phyloP scores from a whole-genome alignment of 2,888 invertebrate genomes.

The Cinara cedri region DNA sequence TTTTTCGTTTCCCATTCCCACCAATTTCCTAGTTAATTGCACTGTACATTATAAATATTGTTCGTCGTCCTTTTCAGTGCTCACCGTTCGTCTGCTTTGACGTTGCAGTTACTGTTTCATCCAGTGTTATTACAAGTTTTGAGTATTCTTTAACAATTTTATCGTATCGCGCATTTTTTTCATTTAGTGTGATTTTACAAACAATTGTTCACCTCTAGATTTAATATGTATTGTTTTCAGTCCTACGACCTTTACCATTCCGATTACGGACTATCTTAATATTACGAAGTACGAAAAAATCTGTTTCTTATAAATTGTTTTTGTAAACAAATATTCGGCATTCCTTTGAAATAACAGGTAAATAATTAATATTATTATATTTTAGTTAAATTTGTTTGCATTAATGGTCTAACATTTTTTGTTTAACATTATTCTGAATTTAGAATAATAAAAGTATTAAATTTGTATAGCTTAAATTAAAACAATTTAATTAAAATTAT shows the following conservation, averaged over 20 bases:
- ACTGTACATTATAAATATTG: background rate
- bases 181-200: background rate
- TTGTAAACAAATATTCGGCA: background rate
- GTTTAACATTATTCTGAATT: too few relatives aligned
- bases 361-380: background rate
- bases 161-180: background rate
- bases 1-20: slow-evolving; percentile 29
- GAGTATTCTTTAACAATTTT: background rate
- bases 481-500: too few relatives aligned
- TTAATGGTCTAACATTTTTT: too few relatives aligned
- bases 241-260: slow-evolving; percentile 36
- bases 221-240: slow-evolving; percentile 27
- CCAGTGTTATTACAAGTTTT: background rate
- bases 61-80: slow-evolving; percentile 19
- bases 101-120: background rate
- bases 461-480: too few relatives aligned
- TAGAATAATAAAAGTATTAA: too few relatives aligned
- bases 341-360: slow-evolving; percentile 29
- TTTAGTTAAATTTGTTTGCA: background rate
- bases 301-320: background rate
- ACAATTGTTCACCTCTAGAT: background rate
- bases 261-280: slow-evolving; percentile 40
- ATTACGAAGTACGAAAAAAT: slow-evolving; percentile 30
- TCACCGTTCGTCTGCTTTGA: background rate
- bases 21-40: slow-evolving; percentile 6